A percentile compares a stretch with the other conserved stretches of the same genome.
phyloP scores from a whole-genome alignment of 1,140 invertebrate species.

The Onthophagus taurus region DNA sequence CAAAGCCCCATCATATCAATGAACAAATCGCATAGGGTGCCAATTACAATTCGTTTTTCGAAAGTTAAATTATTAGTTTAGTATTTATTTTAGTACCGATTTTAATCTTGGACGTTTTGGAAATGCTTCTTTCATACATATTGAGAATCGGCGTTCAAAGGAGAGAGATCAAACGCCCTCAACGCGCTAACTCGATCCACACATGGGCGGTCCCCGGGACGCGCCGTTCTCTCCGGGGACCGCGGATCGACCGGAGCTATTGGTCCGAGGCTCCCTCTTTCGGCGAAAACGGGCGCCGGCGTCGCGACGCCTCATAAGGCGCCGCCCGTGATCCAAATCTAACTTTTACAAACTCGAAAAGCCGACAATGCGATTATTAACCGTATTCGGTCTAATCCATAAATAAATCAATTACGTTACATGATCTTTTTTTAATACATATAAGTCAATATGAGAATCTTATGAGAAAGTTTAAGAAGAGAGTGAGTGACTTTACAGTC shows the following conservation, averaged over 20 bases:
- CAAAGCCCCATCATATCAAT: too few species aligned
- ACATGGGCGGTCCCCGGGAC: conserved; percentile 31
- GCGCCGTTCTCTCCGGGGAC: conserved; percentile 20
- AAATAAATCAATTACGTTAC: conserved; percentile 7
- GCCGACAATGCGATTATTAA: conserved; percentile 20
- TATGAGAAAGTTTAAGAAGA: too few species aligned
- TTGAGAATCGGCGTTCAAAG: too few species aligned
- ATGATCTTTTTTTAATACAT: not conserved
- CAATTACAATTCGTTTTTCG: too few species aligned
- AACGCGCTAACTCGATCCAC: conserved; percentile 32
- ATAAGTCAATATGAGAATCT: conserved; percentile 1
- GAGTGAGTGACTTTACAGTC: too few species aligned
- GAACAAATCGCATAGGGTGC: too few species aligned
- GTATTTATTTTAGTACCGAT: too few species aligned
- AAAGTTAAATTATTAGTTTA: too few species aligned
- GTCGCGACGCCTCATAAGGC: conserved; percentile 21
- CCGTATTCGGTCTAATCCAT: not conserved
- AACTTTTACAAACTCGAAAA: conserved; percentile 25
- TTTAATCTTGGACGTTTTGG: too few species aligned
- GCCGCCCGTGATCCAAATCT: conserved; percentile 21
- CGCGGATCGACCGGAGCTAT: conserved; percentile 31
- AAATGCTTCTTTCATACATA: too few species aligned
- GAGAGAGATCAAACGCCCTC: conserved; percentile 24
- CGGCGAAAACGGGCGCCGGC: conserved; percentile 30
- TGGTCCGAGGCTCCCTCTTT: conserved; percentile 24